Evolutionary conservation across 2,797 vertebrate species (phyloP).

Genomic region (Chelon labrosus): DNA sequence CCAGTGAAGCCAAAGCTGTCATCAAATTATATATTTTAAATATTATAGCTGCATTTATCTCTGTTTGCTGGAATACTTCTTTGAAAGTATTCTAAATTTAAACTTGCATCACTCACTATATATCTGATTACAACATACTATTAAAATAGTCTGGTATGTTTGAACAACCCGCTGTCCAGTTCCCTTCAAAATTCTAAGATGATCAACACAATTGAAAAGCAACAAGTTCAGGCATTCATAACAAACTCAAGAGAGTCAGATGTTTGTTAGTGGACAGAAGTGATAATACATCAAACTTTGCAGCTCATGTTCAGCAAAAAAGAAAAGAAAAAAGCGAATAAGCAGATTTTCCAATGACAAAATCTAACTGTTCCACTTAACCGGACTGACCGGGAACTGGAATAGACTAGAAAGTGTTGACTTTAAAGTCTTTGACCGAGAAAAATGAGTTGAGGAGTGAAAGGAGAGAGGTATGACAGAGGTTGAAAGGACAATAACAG

Average conservation of each 20-base stretch:
- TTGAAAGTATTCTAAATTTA: too few relatives aligned
- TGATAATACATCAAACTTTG: background rate
- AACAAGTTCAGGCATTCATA: conserved; percentile 11
- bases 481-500: conserved; percentile 48
- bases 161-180: background rate
- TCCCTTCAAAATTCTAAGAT: background rate
- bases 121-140: background rate
- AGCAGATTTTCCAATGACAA: conserved; percentile 4
- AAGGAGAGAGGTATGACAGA: conserved; percentile 17
- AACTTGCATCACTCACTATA: background rate
- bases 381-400: conserved; percentile 6
- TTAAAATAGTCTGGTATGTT: background rate
- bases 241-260: background rate
- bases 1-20: too few relatives aligned
- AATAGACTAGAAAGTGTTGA: conserved; percentile 19
- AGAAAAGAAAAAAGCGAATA: background rate
- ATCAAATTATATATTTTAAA: too few relatives aligned
- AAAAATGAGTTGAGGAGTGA: conserved; percentile 2
- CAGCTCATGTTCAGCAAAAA: background rate
- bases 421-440: conserved; percentile 27
- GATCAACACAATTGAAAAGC: too few relatives aligned
- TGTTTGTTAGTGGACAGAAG: conserved; percentile 4
- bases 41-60: too few relatives aligned
- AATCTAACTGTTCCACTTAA: conserved; percentile 8
- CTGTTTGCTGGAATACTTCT: too few relatives aligned